Evolutionary conservation across 2,888 invertebrate species (phyloP).

Genomic region (Heliconius cydno): DNA sequence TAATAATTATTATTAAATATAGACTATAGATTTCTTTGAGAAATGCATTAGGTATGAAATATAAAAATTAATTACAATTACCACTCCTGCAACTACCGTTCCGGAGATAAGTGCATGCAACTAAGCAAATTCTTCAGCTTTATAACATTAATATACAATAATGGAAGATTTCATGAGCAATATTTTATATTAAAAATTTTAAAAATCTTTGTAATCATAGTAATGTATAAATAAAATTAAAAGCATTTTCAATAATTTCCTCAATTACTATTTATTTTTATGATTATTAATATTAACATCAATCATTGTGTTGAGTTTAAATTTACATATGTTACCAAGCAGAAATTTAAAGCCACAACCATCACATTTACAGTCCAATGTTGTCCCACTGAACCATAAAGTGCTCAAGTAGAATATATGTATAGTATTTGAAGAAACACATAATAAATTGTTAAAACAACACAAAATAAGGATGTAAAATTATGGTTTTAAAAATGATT

Average conservation of each 20-base stretch:
- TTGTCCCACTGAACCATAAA: neutral
- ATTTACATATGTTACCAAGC: neutral
- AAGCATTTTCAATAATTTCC: no score
- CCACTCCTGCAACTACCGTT: no score
- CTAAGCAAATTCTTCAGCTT: neutral
- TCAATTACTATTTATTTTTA: no score
- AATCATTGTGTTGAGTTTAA: no score
- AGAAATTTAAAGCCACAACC: neutral
- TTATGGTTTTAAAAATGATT: neutral
- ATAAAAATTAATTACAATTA: neutral
- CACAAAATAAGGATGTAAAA: neutral
- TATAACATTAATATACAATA: neutral
- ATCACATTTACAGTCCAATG: neutral
- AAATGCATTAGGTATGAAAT: neutral
- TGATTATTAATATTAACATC: no score
- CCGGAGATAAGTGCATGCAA: no score
- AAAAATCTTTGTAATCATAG: neutral
- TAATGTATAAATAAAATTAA: no score
- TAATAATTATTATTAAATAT: no score
- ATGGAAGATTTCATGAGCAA: neutral
- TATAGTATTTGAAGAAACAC: neutral
- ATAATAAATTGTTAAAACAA: neutral
- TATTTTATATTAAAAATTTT: no score
- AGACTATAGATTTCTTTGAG: no score
- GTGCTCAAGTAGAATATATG: neutral